These are phyloP conservation scores for Globodera rostochiensis DNA, from an alignment of 1,140 invertebrate species.

Conservation along the genomic window DNA sequence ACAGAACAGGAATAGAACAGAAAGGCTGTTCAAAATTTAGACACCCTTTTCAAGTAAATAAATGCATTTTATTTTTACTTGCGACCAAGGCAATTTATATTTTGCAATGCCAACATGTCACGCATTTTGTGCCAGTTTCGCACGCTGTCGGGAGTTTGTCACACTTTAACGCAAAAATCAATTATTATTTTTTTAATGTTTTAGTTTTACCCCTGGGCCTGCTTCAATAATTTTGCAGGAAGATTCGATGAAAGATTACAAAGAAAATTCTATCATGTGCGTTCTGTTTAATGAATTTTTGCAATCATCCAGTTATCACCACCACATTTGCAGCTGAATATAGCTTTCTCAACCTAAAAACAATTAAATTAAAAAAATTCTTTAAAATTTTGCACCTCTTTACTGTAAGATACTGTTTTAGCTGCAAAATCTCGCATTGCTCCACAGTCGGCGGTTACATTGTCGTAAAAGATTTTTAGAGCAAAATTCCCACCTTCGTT, in stretches of 20 bases:
- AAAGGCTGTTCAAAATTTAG: too few relatives aligned
- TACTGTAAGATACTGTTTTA: not conserved
- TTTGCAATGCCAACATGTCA: not conserved
- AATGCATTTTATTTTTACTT: not conserved
- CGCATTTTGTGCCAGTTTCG: not conserved
- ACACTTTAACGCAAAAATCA: not conserved
- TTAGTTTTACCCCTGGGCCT: not conserved
- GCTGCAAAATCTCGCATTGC: not conserved
- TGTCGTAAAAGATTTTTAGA: not conserved
- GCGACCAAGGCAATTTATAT: not conserved
- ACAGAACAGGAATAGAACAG: too few relatives aligned
- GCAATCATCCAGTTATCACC: not conserved
- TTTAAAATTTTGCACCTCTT: not conserved
- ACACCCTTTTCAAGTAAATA: too few relatives aligned
- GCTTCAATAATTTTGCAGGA: not conserved
- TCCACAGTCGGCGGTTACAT: not conserved
- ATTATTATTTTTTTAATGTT: not conserved
- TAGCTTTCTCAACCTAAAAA: not conserved
- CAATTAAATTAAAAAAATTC: not conserved
- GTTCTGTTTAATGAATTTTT: not conserved
- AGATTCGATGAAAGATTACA: not conserved
- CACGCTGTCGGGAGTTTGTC: not conserved
- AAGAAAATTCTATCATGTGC: too few relatives aligned
- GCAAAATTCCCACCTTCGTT: not conserved
- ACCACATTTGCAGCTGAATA: constrained; percentile 1